Conservation (phyloP, 1,140 invertebrate species). For the Batillaria attramentaria region DNA sequence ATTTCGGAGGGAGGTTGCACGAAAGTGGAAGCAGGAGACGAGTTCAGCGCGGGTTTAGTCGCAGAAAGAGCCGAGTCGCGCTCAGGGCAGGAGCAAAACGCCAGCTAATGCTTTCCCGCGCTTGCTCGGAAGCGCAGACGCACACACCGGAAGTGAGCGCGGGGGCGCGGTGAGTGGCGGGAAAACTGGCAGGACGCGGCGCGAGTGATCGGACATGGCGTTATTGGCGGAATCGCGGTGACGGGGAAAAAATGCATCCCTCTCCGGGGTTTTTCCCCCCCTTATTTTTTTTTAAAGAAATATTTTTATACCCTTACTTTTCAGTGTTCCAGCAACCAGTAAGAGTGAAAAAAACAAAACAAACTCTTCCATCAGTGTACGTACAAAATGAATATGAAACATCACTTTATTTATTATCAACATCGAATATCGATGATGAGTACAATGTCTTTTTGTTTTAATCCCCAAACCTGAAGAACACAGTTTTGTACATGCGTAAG, state of each 20-base stretch:
- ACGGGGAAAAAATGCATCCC: background rate
- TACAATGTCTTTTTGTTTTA: too few relatives aligned
- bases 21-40: background rate
- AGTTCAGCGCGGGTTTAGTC: background rate
- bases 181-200: constrained; percentile 27
- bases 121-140: constrained; percentile 35
- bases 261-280: background rate
- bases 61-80: too few relatives aligned
- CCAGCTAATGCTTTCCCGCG: constrained; percentile 33
- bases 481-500: too few relatives aligned
- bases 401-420: too few relatives aligned
- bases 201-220: constrained; percentile 30
- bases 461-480: too few relatives aligned
- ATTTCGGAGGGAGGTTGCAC: background rate
- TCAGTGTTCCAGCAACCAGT: too few relatives aligned
- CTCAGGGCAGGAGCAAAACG: too few relatives aligned
- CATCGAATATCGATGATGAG: too few relatives aligned
- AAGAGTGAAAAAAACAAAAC: too few relatives aligned
- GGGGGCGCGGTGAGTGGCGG: constrained; percentile 29
- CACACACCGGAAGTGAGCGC: constrained; percentile 32
- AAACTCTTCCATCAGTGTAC: too few relatives aligned
- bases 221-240: constrained; percentile 17
- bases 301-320: too few relatives aligned
- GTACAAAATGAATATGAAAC: too few relatives aligned
- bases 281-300: constrained; percentile 1